A percentile compares a stretch with the other conserved stretches of the same genome.
phyloP scores from a whole-genome alignment of 2,113 vertebrate genomes.

The Sinosuthora webbiana region DNA sequence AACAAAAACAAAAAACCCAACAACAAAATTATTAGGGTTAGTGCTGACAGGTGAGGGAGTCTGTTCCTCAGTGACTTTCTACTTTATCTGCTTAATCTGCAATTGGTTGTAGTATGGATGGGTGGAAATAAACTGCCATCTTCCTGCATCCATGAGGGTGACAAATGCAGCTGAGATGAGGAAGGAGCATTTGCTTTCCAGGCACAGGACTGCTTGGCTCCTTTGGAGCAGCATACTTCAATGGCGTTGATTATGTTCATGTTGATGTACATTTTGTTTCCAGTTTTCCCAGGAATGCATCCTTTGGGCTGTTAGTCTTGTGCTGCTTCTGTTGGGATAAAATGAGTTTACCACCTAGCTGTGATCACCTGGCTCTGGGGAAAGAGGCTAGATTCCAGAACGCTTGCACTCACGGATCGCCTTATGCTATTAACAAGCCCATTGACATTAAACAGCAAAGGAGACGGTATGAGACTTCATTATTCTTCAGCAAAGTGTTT shows the following conservation, averaged over 20 bases:
- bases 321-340: constrained; percentile 56
- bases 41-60: background rate
- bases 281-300: constrained; percentile 58
- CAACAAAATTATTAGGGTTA: background rate
- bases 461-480: constrained; percentile 82
- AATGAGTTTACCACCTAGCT: constrained; percentile 90
- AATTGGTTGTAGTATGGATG: constrained; percentile 54
- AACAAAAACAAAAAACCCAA: background rate
- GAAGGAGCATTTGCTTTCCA: constrained; percentile 42
- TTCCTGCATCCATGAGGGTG: constrained; percentile 44
- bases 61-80: constrained; percentile 32
- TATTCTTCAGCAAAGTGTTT: constrained; percentile 38
- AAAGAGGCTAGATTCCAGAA: constrained; percentile 84
- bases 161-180: background rate
- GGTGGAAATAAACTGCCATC: constrained; percentile 55
- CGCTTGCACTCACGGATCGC: constrained; percentile 83
- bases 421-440: constrained; percentile 92
- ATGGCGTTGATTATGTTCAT: constrained; percentile 5
- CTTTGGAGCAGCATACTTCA: background rate
- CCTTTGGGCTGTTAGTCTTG: constrained; percentile 39
- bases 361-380: constrained; percentile 84
- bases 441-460: constrained; percentile 93
- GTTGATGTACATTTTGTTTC: background rate
- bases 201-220: background rate
- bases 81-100: constrained; percentile 56